Evolutionary conservation across 2,888 invertebrate species (phyloP).

Genomic region (Spilarctia lutea): DNA sequence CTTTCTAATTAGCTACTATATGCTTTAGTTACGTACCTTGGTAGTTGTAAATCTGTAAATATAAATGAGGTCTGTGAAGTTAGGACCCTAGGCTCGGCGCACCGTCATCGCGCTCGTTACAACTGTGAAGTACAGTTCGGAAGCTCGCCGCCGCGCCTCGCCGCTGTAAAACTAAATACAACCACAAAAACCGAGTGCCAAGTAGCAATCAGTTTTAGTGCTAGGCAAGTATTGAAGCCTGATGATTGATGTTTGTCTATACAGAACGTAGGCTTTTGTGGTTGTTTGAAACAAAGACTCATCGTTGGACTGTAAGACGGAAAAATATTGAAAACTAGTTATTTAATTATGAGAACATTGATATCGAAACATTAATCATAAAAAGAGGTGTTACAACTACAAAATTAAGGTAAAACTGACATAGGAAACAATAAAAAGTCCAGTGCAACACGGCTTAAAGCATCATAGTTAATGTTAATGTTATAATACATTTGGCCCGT

Average conservation of each 20-base stretch:
- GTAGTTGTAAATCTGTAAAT: not conserved
- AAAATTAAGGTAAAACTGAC: not conserved
- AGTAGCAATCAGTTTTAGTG: not conserved
- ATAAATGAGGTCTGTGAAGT: not conserved
- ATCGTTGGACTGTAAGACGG: not conserved
- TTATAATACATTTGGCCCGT: no score
- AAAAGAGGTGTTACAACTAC: not conserved
- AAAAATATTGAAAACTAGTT: not conserved
- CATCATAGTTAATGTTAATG: no score
- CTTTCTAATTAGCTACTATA: not conserved
- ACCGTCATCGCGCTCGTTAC: not conserved
- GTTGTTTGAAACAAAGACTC: not conserved
- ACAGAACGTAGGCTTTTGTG: not conserved
- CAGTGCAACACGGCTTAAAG: no score
- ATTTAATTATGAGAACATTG: not conserved
- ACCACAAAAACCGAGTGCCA: not conserved
- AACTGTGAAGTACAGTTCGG: not conserved
- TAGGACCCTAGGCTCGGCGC: not conserved
- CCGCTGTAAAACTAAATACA: not conserved
- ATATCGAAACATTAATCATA: not conserved
- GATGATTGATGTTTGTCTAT: not conserved
- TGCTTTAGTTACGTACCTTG: not conserved
- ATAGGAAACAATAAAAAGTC: not conserved
- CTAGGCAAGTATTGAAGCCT: not conserved
- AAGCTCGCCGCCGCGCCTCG: no score